A percentile compares a stretch with the other conserved stretches of the same genome.
Conservation (phyloP, 1,140 invertebrate species). For the Dolichoris vasculosae region DNA sequence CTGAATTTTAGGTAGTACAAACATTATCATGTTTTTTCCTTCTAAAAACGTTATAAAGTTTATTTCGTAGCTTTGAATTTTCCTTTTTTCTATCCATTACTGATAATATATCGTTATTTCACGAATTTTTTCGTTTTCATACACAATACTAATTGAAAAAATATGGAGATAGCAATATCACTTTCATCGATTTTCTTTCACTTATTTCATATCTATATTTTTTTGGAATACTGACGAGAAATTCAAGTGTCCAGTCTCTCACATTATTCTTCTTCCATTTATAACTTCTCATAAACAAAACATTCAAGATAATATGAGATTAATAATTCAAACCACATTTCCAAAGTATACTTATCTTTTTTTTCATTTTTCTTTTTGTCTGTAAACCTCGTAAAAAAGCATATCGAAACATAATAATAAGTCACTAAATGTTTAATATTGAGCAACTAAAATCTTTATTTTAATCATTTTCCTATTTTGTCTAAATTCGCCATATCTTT, state of each 20-base stretch:
- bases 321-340: conserved; percentile 38
- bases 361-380: background rate
- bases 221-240: background rate
- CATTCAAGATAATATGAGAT: conserved; percentile 47
- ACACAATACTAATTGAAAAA: conserved; percentile 41
- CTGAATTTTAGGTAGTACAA: background rate
- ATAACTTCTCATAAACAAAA: conserved; percentile 41
- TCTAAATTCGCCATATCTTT: no score
- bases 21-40: background rate
- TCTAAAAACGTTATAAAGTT: background rate
- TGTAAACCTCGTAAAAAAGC: background rate
- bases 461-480: background rate
- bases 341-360: background rate
- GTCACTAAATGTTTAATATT: conserved; percentile 7
- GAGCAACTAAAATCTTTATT: conserved; percentile 23
- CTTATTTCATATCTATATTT: background rate
- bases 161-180: conserved; percentile 7
- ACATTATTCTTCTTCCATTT: background rate
- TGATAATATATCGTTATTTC: conserved; percentile 27
- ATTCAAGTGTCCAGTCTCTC: background rate
- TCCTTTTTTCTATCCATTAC: conserved; percentile 7
- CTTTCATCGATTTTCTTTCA: background rate
- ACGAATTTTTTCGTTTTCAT: conserved; percentile 53
- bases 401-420: conserved; percentile 23
- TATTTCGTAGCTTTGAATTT: background rate